Evolutionary conservation across 2,113 vertebrate genomes (phyloP).

Genomic region (Excalfactoria chinensis): DNA sequence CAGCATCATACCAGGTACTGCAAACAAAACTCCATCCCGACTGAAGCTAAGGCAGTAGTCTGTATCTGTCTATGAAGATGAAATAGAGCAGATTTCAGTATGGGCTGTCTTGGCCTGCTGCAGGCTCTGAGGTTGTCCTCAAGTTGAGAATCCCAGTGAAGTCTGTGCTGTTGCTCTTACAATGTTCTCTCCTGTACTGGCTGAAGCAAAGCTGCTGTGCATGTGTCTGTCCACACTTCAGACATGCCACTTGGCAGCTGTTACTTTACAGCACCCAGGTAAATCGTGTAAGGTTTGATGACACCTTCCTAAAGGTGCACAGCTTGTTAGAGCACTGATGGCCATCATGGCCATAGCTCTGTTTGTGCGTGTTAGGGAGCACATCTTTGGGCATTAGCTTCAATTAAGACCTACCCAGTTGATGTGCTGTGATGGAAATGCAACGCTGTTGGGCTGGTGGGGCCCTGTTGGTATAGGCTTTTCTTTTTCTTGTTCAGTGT

Average conservation of each 20-base stretch:
- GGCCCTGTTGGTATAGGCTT: not conserved
- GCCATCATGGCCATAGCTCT: not conserved
- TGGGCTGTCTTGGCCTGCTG: not conserved
- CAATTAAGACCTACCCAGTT: fast-evolving
- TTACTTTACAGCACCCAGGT: not conserved
- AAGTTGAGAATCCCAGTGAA: not conserved
- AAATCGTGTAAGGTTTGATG: not conserved
- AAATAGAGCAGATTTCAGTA: not conserved
- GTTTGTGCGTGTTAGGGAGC: not conserved
- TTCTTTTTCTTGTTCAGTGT: not conserved
- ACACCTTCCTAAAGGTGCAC: fast-evolving
- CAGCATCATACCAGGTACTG: too few relatives aligned
- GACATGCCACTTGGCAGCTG: fast-evolving
- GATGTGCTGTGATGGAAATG: not conserved
- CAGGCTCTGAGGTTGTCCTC: not conserved
- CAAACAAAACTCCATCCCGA: too few relatives aligned
- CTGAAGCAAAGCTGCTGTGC: not conserved
- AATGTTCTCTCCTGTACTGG: fast-evolving
- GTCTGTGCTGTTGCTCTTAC: not conserved
- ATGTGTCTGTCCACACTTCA: not conserved
- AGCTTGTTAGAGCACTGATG: fast-evolving
- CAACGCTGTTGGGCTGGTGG: not conserved
- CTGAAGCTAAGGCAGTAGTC: not conserved
- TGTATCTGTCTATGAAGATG: not conserved
- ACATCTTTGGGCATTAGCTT: not conserved